phyloP scores from a whole-genome alignment of 2,888 invertebrate genomes.

The Leucoptera coffeella region DNA sequence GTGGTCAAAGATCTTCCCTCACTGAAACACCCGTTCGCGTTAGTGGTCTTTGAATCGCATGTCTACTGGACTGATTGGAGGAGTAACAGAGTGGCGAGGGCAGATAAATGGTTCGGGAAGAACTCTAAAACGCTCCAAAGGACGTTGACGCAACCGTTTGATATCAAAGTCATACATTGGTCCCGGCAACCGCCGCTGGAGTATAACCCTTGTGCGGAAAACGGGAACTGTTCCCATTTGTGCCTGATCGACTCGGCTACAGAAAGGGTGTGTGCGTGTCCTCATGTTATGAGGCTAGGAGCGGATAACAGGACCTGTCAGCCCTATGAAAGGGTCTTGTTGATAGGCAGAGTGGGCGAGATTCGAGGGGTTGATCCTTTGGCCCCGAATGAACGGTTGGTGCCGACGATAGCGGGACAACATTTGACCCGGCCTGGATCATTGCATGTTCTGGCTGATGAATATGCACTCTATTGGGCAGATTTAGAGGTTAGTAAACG shows the following conservation, averaged over 20 bases:
- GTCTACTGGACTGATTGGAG: slow-evolving; percentile 96
- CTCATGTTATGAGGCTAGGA: slow-evolving; percentile 77
- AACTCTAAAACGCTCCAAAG: slow-evolving; percentile 74
- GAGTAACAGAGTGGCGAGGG: slow-evolving; percentile 76
- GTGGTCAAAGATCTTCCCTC: slow-evolving; percentile 69
- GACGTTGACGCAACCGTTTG: slow-evolving; percentile 84
- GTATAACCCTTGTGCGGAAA: slow-evolving; percentile 60
- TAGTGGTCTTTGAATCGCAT: slow-evolving; percentile 77
- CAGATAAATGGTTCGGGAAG: slow-evolving; percentile 82
- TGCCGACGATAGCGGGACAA: slow-evolving; percentile 73
- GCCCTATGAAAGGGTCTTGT: slow-evolving; percentile 71
- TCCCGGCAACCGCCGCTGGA: slow-evolving; percentile 26
- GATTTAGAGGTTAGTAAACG: slow-evolving; percentile 59
- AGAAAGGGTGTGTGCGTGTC: slow-evolving; percentile 71
- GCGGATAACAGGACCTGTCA: slow-evolving; percentile 60
- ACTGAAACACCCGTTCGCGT: slow-evolving; percentile 83
- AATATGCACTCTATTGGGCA: slow-evolving; percentile 70
- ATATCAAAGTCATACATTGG: slow-evolving; percentile 62
- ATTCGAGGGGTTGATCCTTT: slow-evolving; percentile 78
- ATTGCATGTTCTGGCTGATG: slow-evolving; percentile 62
- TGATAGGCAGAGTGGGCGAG: slow-evolving; percentile 70
- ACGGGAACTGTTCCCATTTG: slow-evolving; percentile 75
- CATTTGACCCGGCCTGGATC: slow-evolving; percentile 64
- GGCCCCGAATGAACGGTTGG: slow-evolving; percentile 69
- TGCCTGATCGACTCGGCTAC: slow-evolving; percentile 65